Evolutionary conservation across 2,797 vertebrate species (phyloP), one percentile per base, ranked within the genome.

Genomic region (Rousettus madagascariensis): DNA sequence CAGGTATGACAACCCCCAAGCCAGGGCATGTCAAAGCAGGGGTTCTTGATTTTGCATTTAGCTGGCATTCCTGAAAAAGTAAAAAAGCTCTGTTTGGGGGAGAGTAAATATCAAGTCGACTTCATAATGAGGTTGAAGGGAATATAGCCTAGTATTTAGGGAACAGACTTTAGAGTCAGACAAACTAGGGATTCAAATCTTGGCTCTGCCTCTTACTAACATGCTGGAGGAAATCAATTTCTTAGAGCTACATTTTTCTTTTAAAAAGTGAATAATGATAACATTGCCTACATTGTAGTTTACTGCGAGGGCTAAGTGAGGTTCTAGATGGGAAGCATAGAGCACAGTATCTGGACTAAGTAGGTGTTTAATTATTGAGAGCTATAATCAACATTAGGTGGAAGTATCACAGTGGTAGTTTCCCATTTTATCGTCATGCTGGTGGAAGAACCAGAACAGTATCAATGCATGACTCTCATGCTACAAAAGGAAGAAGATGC

Each of bases 11-110:
- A 97, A 98, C 66, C 90, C 98, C 99, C 96, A 98, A 98, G 98
- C 99, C 97, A 98, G 98, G 46, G 98, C 98, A 99, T 98, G 98
- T 99, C 86, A 98, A 96, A 97, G 98, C 97, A 36, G 98, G 98
- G 94, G 98, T 69, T 95, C 98, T 98, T 59, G 98, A 97, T 98
- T 99, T 99, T 95, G 99, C 97, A 79, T 98, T 99, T 97, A 98
- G 96, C 93, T 98, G 99, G 95, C 96, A 95, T 95, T 99, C 99
- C 99, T 99, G 90, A 84, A 98, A 97, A 86, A 92, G 84, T 69
- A 97, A 90, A 65, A 69, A 11, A 94, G 17, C 41, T 97, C 33
- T 80, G 38, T 36, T 92, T 93, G 86, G 57, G 68, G 84, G 63
- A 95, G 71, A 95, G 83, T 28, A 95, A 94, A 65, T 75, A 36